Evolutionary conservation across 1,140 invertebrate species (phyloP).

Genomic region (Sitobion miscanthi): DNA sequence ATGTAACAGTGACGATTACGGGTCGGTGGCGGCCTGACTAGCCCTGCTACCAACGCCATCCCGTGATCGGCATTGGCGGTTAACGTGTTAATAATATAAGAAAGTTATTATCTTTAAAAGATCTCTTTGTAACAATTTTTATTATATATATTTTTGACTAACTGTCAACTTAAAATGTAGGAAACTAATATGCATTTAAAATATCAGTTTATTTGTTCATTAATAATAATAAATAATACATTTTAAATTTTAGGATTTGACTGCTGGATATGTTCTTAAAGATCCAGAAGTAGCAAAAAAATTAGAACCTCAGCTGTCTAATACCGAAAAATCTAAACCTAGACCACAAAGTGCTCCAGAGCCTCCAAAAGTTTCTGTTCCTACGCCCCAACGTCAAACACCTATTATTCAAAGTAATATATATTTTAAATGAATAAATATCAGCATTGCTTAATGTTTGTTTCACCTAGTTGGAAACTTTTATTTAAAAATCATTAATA

Average conservation of each 20-base stretch:
- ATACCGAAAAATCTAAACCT: conserved; percentile 66
- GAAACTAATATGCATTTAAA: too few relatives aligned
- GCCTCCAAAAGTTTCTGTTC: conserved; percentile 60
- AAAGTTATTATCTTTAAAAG: too few relatives aligned
- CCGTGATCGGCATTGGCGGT: too few relatives aligned
- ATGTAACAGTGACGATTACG: too few relatives aligned
- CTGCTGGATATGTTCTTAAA: conserved; percentile 79
- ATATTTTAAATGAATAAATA: not conserved
- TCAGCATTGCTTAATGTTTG: not conserved
- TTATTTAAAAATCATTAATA: not conserved
- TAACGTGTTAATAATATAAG: too few relatives aligned
- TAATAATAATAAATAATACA: not conserved
- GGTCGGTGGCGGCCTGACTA: too few relatives aligned
- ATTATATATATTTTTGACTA: too few relatives aligned
- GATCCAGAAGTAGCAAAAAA: conserved; percentile 77
- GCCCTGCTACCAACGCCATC: too few relatives aligned
- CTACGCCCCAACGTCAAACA: conserved; percentile 42
- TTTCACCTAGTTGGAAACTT: not conserved
- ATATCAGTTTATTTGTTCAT: not conserved
- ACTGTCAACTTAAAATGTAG: too few relatives aligned
- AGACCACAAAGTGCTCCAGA: conserved; percentile 62
- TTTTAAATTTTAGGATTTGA: conserved; percentile 61
- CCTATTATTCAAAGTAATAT: conserved; percentile 43
- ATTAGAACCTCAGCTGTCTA: conserved; percentile 82
- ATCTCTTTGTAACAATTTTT: too few relatives aligned